Percentiles rank a stretch among this genome's conserved stretches.
These are phyloP conservation scores for Euleptes europaea DNA, from an alignment of 2,113 vertebrate genomes.

Conservation along the genomic window DNA sequence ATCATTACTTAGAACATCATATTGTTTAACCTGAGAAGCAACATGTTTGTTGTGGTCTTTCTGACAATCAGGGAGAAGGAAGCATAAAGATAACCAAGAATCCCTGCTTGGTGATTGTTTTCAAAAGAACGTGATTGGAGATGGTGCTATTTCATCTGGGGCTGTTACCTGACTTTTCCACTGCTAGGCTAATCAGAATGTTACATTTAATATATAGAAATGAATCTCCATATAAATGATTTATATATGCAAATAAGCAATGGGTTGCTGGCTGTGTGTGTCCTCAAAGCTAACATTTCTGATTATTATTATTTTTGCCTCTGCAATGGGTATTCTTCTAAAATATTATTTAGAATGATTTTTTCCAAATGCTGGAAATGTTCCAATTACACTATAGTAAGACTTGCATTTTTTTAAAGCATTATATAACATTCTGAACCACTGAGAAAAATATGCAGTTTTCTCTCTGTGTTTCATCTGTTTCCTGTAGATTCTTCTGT, in stretches of 20 bases:
- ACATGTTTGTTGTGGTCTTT: constrained; percentile 16
- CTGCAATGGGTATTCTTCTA: background rate
- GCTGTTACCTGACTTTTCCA: background rate
- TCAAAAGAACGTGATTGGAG: constrained; percentile 8
- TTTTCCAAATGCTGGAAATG: background rate
- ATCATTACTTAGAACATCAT: too few relatives aligned
- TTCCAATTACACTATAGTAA: too few relatives aligned
- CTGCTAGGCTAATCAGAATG: too few relatives aligned
- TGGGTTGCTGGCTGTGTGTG: background rate
- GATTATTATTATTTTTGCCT: background rate
- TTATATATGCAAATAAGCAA: background rate
- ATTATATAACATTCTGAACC: constrained; percentile 26
- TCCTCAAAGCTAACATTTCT: background rate
- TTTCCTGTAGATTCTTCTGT: constrained; percentile 24
- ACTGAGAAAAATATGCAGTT: constrained; percentile 11
- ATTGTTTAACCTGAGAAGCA: constrained; percentile 8
- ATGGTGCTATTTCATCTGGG: background rate
- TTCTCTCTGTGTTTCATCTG: constrained; percentile 26
- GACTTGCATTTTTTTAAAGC: too few relatives aligned
- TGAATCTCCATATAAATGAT: background rate
- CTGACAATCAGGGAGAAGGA: constrained; percentile 38
- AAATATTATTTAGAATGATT: background rate
- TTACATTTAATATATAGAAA: too few relatives aligned
- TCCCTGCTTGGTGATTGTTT: background rate
- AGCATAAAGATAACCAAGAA: constrained; percentile 3